Evolutionary conservation across 2,113 vertebrate species (phyloP), one percentile per base, ranked within the genome.

Genomic region (Odontesthes bonariensis): DNA sequence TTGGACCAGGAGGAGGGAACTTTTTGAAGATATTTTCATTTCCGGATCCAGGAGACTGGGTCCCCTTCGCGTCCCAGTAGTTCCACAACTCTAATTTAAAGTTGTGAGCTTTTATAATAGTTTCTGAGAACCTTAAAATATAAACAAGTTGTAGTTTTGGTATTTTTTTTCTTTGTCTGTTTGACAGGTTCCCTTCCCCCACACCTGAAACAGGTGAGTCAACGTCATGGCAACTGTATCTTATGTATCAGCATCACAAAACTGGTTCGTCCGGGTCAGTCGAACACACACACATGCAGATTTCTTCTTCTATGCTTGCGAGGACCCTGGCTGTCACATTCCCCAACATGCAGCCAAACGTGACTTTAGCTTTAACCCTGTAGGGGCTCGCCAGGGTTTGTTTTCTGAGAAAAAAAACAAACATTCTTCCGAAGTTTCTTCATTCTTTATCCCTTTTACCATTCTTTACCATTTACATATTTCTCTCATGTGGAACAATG

Each of bases 241-340:
- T 82, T 42, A 56, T 17, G 54, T 54, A 78, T 86, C 80, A 86
- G 73, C 85, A 85, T 88, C 84, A 83, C 76, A 81, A 73, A 85
- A 87, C 85, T 65, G 83, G 86, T 83, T 56, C 20, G 61, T 76
- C 77, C 58, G 77, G 78, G 78, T 68, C 54, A 62, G 46, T 14
- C 58, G n/a, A 8, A 52, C 51, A 64, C 58, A 75, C 82, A 74
- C 69, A 68, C 52, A 38, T 14, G 1, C 20, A 31, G 7, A 3
- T 1, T 66, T 31, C 32, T 58, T 51, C 27, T 0, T 64, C 42
- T n/a, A 23, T 20, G 20, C 44, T 51, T 59, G 3, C 7, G 62
- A 75, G 54, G 72, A 31, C 32, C 54, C 5, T 17, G 8, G n/a
- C 51, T 23, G 46, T 31, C 46, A 55, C 51, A 55, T 63, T 64